Conservation (phyloP, 2,113 vertebrate species). For the Cyanistes caeruleus region DNA sequence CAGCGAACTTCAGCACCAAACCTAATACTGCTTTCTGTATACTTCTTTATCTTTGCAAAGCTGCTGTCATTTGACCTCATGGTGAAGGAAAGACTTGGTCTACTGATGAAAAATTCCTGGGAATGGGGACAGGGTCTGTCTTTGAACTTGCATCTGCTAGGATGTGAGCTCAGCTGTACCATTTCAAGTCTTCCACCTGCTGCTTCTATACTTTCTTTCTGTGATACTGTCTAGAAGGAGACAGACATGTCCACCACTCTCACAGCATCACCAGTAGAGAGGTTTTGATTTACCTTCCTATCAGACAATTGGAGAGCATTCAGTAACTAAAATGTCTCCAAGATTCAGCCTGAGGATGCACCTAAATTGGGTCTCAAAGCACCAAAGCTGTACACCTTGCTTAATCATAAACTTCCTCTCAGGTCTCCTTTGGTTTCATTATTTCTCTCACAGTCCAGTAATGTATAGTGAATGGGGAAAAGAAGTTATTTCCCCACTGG, state of each 20-base stretch:
- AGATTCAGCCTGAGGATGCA: background rate
- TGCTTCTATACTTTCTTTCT: background rate
- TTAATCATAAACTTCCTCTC: background rate
- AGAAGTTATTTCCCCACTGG: background rate
- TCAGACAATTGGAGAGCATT: background rate
- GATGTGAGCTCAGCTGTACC: background rate
- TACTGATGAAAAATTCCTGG: background rate
- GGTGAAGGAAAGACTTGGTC: background rate
- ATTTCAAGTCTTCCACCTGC: background rate
- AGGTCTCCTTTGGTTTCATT: slow-evolving; percentile 46
- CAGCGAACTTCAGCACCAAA: background rate
- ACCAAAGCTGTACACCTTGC: background rate
- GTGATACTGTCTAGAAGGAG: background rate
- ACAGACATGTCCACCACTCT: background rate
- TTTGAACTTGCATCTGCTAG: accelerated
- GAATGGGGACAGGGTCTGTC: background rate
- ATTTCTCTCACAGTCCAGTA: background rate
- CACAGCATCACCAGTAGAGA: background rate
- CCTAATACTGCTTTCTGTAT: background rate
- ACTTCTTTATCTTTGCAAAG: background rate
- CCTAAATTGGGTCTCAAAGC: slow-evolving; percentile 27
- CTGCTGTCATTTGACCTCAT: background rate
- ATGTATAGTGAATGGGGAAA: background rate
- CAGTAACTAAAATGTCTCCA: background rate
- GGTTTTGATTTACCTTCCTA: background rate